Evolutionary conservation across 92 coral and sea anemone genomes (phyloP).

Genomic region (Umimayanthus chanpuru): DNA sequence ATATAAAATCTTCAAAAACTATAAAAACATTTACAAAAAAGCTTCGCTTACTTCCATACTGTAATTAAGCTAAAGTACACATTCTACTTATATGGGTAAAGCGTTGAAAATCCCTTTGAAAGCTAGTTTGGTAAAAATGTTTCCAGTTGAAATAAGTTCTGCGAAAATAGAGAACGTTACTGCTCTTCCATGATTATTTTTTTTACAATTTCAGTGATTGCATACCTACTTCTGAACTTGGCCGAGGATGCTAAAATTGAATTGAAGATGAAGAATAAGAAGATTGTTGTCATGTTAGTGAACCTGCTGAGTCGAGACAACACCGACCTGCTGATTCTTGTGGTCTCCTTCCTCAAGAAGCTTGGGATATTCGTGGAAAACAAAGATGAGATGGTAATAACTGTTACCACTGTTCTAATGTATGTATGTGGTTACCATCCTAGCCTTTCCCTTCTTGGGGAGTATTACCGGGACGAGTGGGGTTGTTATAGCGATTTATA

Average conservation of each 20-base stretch:
- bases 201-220: conserved; percentile 61
- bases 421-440: neutral
- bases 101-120: too few species aligned
- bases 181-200: neutral
- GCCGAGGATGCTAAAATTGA: conserved; percentile 99
- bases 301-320: conserved; percentile 81
- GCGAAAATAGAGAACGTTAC: too few species aligned
- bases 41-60: too few species aligned
- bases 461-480: too few species aligned
- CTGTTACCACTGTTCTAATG: neutral
- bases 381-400: conserved; percentile 95
- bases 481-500: too few species aligned
- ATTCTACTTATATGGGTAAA: too few species aligned
- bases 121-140: too few species aligned
- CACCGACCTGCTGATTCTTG: conserved; percentile 84
- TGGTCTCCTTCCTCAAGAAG: conserved; percentile 93
- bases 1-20: too few species aligned
- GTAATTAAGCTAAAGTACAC: too few species aligned
- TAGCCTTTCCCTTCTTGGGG: too few species aligned
- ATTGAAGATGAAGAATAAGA: conserved; percentile 93
- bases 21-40: too few species aligned
- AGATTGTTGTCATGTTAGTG: conserved; percentile 80
- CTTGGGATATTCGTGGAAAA: conserved; percentile 91
- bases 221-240: conserved; percentile 84
- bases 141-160: too few species aligned